phyloP scores from a whole-genome alignment of 2,113 vertebrate genomes.

The Catagonus wagneri region DNA sequence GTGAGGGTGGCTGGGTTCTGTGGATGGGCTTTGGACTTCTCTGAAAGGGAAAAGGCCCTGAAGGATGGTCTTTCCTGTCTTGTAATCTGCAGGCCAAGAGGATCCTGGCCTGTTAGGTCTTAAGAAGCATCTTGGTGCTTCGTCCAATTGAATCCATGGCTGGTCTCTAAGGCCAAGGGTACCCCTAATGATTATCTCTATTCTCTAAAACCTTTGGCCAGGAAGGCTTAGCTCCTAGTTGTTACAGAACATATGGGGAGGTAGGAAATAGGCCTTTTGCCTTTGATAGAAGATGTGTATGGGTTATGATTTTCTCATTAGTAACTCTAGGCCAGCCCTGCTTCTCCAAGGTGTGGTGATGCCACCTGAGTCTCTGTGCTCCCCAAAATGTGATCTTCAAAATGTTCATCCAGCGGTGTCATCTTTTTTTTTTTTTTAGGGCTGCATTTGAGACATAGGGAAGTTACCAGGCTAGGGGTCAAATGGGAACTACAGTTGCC shows the following conservation, averaged over 20 bases:
- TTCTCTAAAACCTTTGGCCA: not conserved
- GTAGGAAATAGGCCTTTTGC: not conserved
- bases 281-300: not conserved
- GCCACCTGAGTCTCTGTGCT: not conserved
- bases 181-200: not conserved
- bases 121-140: slow-evolving; percentile 5
- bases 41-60: not conserved
- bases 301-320: not conserved
- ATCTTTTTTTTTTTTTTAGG: not conserved
- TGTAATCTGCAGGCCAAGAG: not conserved
- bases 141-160: not conserved
- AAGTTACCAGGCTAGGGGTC: too few species aligned
- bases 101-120: not conserved
- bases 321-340: not conserved
- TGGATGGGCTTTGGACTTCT: not conserved
- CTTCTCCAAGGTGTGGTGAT: not conserved
- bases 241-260: not conserved
- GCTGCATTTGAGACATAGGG: too few species aligned
- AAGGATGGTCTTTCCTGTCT: not conserved
- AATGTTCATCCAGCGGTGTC: not conserved
- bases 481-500: too few species aligned
- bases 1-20: slow-evolving; percentile 84
- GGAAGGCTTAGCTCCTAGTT: not conserved
- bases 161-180: not conserved
- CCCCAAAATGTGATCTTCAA: not conserved